Evolutionary conservation across 2,113 vertebrate genomes (phyloP).

Genomic region (Actenoides lindsayi): DNA sequence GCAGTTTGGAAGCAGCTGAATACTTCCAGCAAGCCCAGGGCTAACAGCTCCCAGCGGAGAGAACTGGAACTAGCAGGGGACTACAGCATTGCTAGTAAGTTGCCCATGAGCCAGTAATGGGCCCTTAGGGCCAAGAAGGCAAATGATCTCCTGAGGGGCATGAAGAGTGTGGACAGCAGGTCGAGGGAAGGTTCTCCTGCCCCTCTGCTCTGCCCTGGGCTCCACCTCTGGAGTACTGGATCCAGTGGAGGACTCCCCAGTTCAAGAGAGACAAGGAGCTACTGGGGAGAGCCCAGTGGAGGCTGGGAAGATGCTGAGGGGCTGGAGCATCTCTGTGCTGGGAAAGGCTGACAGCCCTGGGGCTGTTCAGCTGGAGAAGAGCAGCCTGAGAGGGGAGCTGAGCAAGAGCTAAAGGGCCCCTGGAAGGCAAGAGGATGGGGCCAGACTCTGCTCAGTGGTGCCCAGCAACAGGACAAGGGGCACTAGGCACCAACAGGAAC

Average conservation of each 20-base stretch:
- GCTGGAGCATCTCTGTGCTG: not conserved
- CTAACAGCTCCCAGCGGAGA: not conserved
- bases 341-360: not conserved
- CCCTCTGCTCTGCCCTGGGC: not conserved
- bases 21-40: not conserved
- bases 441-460: too few species aligned
- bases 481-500: too few species aligned
- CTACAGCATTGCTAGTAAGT: accelerated
- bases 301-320: not conserved
- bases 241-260: not conserved
- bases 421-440: too few species aligned
- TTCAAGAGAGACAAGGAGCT: not conserved
- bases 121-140: not conserved
- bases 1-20: not conserved
- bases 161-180: not conserved
- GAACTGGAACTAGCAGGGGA: not conserved
- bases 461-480: too few species aligned
- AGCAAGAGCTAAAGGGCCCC: too few species aligned
- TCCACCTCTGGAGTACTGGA: not conserved
- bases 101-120: not conserved
- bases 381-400: not conserved
- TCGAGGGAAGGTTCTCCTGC: not conserved
- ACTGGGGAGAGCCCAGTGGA: not conserved
- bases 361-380: not conserved
- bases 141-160: not conserved